Evolutionary conservation across 2,888 invertebrate genomes (phyloP), one percentile per base, ranked within the genome.

Genomic region (Zhengitettix transpicula): DNA sequence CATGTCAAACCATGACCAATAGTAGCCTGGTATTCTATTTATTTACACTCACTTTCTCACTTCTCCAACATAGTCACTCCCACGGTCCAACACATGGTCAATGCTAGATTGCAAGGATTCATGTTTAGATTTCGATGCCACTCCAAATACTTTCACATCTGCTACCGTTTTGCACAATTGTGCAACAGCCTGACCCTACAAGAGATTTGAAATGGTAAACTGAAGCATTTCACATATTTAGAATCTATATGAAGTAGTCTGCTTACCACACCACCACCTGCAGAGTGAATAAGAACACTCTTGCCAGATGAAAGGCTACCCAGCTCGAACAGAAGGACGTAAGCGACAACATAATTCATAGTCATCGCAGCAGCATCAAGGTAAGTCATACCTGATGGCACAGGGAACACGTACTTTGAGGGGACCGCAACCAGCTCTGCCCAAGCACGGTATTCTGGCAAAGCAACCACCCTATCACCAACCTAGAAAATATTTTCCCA

Each of bases 181-280:
- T 42, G 85, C 84, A 40, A 92, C 81, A 1, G 91, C 91, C 77
- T 88, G 87, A 55, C 91, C 91, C 90, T 90, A 72, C 42, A 74
- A 74, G 59, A 52, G 64, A 61, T 65, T 58, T 47, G 52, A 7
- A n/a, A 8, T 47, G 2, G 9, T 12, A 28, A 28, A 28, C 28
- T 28, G 2, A 7, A 28, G 7, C 28, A 28, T 28, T 28, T 7
- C 28, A 28, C 3, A 28, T 28, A 28, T 28, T 2, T 28, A 28
- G 28, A 28, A 28, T 28, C 28, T 5, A 28, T 5, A 28, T 28
- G 7, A 28, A 28, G 3, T 28, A 5, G 7, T 28, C 7, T 63
- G 83, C 89, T 84, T 75, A 87, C 91, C 79, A 92, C 89, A 62
- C 89, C 90, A 62, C 92, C 92, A 42, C 89, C 91, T 67, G 88